A percentile compares a stretch with the other conserved stretches of the same genome.
phyloP scores from a whole-genome alignment of 2,888 invertebrate species.

The Drosophila limbata region DNA sequence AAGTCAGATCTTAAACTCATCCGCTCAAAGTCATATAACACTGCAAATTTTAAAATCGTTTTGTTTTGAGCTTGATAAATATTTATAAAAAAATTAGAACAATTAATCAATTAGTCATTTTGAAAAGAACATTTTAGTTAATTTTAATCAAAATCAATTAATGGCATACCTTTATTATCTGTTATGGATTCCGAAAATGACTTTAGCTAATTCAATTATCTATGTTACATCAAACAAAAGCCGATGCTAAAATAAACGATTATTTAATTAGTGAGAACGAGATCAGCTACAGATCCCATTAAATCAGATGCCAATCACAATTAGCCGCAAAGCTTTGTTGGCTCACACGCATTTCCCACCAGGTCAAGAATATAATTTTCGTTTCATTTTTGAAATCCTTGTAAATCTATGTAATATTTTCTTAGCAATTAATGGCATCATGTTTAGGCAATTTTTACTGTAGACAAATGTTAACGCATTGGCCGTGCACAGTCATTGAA shows the following conservation, averaged over 20 bases:
- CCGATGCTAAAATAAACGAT: background rate
- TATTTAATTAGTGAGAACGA: background rate
- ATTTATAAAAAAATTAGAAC: slow-evolving; percentile 1
- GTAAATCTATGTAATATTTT: background rate
- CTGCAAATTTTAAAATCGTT: background rate
- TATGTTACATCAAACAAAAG: background rate
- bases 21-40: too few relatives aligned
- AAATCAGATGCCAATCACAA: background rate
- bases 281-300: background rate
- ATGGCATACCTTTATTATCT: background rate
- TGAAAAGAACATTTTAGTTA: background rate
- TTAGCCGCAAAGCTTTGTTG: background rate
- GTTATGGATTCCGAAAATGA: background rate
- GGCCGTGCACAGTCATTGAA: slow-evolving; percentile 46
- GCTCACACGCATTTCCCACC: background rate
- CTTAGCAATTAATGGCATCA: background rate
- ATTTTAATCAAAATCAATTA: background rate
- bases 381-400: slow-evolving; percentile 2
- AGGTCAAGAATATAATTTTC: background rate
- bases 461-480: slow-evolving; percentile 34
- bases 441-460: slow-evolving; percentile 35
- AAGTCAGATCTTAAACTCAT: too few relatives aligned
- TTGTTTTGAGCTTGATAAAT: background rate
- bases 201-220: background rate
- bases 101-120: background rate